Base-by-base conservation (phyloP, 2,797 vertebrate genomes). In the Tragopan temminckii region DNA sequence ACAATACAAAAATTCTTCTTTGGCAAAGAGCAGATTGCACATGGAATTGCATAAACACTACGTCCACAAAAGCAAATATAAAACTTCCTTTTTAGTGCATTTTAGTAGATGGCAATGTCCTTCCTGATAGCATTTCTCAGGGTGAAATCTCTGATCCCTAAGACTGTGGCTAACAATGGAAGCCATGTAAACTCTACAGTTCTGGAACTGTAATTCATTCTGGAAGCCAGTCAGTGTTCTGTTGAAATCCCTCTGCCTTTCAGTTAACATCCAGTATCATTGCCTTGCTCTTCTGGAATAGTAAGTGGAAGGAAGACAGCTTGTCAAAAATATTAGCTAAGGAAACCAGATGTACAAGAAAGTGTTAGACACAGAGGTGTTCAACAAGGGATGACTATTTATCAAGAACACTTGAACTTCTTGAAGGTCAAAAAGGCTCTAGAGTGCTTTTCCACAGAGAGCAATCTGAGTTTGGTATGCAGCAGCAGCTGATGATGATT, bases 301-400 rank as follows among this genome's bases (percentile, higher is more conserved):
- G 8, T 20, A 75, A 74, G 23, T 53, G 17, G 13, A 79, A 94
- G 18, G 31, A 87, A 53, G 42, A 82, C 4, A 68, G 8, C 17
- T 85, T 85, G 31, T 61, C 74, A 83, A 87, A 92, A 85, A 71
- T 48, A 40, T 87, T 80, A 87, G 43, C 31, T 48, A 42, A 85
- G 29, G 61, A 94, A 87, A 74, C 29, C 40, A 89, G 48, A 80
- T 71, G 20, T 82, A 33, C 13, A 77, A 77, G 57, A 87, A 86
- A 74, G 66, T 40, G 1, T 66, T 90, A 76, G 15, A 48, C 48
- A 24, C 5, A 57, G 29, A 93, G 40, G 19, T 85, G 10, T 23
- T 82, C 63, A 80, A 19, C 12, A 45, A 66, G n/a, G 57, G 68
- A 61, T 70, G 68, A 83, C 43, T 78, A 17, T 71, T 42, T 8